A percentile compares a stretch with the other conserved stretches of the same genome.
These are phyloP conservation scores for Drosophila merina DNA, from an alignment of 2,888 invertebrate genomes.

Conservation along the genomic window DNA sequence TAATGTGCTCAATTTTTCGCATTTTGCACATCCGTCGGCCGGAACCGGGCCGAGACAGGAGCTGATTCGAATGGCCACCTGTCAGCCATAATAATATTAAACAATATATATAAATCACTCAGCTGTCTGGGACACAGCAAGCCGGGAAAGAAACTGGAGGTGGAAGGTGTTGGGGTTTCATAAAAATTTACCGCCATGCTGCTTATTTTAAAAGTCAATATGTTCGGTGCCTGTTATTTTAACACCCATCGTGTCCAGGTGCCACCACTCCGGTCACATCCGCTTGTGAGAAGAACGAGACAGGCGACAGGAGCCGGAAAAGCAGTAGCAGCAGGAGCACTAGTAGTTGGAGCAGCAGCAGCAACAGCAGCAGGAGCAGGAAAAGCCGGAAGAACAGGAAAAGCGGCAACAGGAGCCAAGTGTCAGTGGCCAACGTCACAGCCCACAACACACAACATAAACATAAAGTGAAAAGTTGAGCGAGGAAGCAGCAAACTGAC, in stretches of 20 bases:
- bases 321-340: conserved; percentile 28
- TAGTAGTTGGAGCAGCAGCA: conserved; percentile 17
- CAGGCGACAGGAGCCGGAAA: conserved; percentile 49
- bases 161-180: conserved; percentile 56
- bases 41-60: conserved; percentile 50
- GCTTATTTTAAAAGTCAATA: conserved; percentile 80
- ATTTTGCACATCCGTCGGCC: conserved; percentile 71
- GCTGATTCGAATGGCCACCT: conserved; percentile 54
- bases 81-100: conserved; percentile 77
- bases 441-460: conserved; percentile 65
- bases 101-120: conserved; percentile 78
- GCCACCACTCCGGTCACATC: conserved; percentile 71
- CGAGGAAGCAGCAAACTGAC: conserved; percentile 25
- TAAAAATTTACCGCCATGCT: conserved; percentile 78
- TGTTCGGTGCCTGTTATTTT: conserved; percentile 78
- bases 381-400: conserved; percentile 25
- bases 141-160: conserved; percentile 42
- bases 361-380: conserved; percentile 40
- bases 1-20: conserved; percentile 78
- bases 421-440: conserved; percentile 62
- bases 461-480: conserved; percentile 58
- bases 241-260: conserved; percentile 78
- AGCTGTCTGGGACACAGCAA: conserved; percentile 63
- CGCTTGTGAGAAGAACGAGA: conserved; percentile 54
- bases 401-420: conserved; percentile 42